A percentile compares a stretch with the other conserved stretches of the same genome.
phyloP scores from a whole-genome alignment of 2,797 vertebrate species.

The Caiman crocodilus region DNA sequence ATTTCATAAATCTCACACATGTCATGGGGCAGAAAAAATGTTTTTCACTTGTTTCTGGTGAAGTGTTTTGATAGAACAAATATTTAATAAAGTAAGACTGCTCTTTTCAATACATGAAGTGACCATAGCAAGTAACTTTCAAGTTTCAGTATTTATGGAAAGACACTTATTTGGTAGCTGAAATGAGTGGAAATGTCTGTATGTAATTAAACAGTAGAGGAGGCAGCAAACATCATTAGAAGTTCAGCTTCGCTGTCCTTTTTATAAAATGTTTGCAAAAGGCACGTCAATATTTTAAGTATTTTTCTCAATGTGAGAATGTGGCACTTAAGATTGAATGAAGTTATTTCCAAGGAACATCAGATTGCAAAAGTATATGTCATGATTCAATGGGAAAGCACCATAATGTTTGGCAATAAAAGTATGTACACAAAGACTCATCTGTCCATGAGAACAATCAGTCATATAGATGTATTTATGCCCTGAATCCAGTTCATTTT shows the following conservation, averaged over 20 bases:
- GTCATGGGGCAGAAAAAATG: too few species aligned
- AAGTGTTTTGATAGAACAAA: neutral
- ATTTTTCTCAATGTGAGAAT: conserved; percentile 1
- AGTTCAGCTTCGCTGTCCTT: neutral
- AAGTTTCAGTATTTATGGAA: neutral
- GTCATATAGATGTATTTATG: neutral
- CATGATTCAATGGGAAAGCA: neutral
- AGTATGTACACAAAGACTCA: neutral
- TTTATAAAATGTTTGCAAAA: conserved; percentile 38
- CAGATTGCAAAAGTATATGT: neutral
- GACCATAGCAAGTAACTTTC: neutral
- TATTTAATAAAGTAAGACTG: neutral
- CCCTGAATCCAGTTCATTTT: neutral
- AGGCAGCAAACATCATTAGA: neutral
- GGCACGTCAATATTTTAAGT: conserved; percentile 24
- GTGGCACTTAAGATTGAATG: neutral
- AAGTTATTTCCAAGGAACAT: too few species aligned
- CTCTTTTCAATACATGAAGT: neutral
- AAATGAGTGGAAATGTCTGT: neutral
- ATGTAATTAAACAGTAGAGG: neutral
- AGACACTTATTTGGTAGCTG: neutral
- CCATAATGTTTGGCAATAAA: neutral
- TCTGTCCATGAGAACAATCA: neutral
- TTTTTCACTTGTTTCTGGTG: too few species aligned
- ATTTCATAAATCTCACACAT: too few species aligned